Evolutionary conservation across 2,113 vertebrate genomes (phyloP).

Genomic region (Uria lomvia): DNA sequence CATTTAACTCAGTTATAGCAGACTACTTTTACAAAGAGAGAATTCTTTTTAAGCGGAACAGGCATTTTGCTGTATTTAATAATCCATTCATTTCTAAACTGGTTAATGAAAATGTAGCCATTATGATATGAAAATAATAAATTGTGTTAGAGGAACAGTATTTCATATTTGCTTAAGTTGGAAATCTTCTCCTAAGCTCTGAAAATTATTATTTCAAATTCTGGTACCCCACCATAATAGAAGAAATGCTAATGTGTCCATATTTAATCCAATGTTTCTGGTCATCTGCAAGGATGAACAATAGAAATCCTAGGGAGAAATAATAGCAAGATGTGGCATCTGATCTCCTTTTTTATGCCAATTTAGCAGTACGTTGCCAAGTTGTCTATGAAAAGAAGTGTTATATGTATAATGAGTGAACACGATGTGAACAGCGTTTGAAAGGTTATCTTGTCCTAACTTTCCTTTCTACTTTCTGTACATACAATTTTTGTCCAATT

Average conservation of each 20-base stretch:
- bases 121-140: background rate
- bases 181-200: background rate
- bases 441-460: background rate
- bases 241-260: background rate
- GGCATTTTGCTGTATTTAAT: background rate
- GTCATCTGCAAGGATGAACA: background rate
- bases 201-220: background rate
- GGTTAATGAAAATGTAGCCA: background rate
- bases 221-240: background rate
- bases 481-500: background rate
- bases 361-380: accelerated
- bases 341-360: background rate
- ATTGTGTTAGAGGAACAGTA: background rate
- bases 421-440: background rate
- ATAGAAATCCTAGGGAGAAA: background rate
- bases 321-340: background rate
- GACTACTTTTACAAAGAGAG: background rate
- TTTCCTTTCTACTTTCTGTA: background rate
- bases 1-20: background rate
- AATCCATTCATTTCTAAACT: background rate
- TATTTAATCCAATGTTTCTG: background rate
- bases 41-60: background rate
- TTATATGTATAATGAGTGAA: background rate
- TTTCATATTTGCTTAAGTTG: background rate
- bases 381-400: background rate